phyloP scores from a whole-genome alignment of 2,113 vertebrate genomes.

The Aegithalos caudatus region DNA sequence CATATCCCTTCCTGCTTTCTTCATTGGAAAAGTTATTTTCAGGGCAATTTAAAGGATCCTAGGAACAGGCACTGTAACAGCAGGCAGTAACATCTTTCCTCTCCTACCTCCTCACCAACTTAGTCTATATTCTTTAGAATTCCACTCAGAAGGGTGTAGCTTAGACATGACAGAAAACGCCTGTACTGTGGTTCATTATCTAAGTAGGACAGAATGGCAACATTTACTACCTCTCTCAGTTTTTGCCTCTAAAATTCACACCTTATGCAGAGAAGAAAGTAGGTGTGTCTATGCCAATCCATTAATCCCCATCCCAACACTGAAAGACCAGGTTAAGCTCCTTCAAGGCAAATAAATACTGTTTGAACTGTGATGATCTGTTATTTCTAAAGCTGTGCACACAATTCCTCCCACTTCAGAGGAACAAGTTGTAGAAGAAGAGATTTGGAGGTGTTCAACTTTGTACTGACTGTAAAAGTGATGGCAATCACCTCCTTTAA shows the following conservation, averaged over 20 bases:
- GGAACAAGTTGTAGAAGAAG: rapidly evolving
- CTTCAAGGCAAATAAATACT: background rate
- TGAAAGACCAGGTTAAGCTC: background rate
- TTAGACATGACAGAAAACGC: background rate
- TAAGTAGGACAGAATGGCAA: background rate
- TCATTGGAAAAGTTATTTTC: background rate
- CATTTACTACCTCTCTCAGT: background rate
- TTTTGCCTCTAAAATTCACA: background rate
- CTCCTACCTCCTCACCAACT: background rate
- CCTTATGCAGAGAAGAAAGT: background rate
- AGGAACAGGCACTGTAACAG: background rate
- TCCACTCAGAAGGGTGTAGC: background rate
- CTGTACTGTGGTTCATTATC: background rate
- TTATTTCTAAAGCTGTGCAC: background rate
- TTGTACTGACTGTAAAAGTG: background rate
- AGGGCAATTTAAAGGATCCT: background rate
- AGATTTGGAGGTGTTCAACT: background rate
- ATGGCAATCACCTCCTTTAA: background rate
- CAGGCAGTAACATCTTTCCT: background rate
- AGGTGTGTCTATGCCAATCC: background rate
- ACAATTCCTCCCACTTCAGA: background rate
- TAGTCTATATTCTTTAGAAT: background rate
- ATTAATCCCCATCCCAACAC: background rate
- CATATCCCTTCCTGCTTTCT: background rate
- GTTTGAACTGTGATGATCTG: background rate